phyloP scores from a whole-genome alignment of 1,140 invertebrate genomes.

The Anoplolepis gracilipes region DNA sequence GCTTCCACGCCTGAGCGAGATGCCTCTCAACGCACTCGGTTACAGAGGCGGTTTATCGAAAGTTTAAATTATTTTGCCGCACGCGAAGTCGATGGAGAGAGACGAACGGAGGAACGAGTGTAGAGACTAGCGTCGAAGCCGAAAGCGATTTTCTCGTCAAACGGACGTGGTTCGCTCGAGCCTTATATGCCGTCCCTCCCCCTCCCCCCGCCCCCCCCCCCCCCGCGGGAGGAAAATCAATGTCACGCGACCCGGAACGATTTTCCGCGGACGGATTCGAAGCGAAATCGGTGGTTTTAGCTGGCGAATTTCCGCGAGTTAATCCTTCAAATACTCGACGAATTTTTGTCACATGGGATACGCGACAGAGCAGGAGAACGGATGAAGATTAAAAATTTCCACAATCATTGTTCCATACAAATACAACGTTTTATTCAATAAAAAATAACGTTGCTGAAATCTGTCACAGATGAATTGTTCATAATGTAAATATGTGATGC shows the following conservation, averaged over 20 bases:
- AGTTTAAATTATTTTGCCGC: constrained; percentile 73
- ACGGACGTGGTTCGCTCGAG: constrained; percentile 67
- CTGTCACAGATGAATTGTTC: constrained; percentile 32
- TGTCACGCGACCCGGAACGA: constrained; percentile 72
- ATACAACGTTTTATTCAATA: constrained; percentile 46
- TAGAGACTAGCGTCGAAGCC: neutral
- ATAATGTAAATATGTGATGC: neutral
- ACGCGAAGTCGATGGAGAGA: constrained; percentile 33
- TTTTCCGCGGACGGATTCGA: constrained; percentile 68
- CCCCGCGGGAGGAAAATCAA: constrained; percentile 69
- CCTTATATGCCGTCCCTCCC: constrained; percentile 59
- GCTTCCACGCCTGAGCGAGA: constrained; percentile 63
- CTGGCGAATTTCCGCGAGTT: constrained; percentile 71
- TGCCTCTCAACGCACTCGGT: constrained; percentile 62
- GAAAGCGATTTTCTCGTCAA: constrained; percentile 66
- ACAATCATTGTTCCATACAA: constrained; percentile 38
- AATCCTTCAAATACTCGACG: constrained; percentile 60
- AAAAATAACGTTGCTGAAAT: constrained; percentile 21
- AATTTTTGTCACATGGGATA: constrained; percentile 40
- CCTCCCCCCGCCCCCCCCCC: constrained; percentile 27
- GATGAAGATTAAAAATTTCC: constrained; percentile 57
- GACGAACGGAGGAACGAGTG: neutral
- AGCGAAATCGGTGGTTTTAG: constrained; percentile 68
- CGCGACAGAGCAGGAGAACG: neutral
- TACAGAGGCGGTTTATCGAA: constrained; percentile 74